Evolutionary conservation across 2,797 vertebrate species (phyloP).

Genomic region (Arnoldichthys spilopterus): DNA sequence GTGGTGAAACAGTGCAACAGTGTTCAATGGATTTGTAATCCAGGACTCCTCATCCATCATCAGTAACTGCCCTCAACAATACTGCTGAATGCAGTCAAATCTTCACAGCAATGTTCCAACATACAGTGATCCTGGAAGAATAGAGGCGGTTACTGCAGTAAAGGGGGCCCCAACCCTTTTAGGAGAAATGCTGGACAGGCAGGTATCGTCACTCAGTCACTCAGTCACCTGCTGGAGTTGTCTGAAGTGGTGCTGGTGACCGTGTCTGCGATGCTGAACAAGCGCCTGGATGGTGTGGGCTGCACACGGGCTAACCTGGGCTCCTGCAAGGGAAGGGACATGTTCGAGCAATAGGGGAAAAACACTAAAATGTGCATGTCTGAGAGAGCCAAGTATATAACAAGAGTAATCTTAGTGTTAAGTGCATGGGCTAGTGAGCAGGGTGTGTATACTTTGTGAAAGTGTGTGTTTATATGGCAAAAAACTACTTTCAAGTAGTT

Average conservation of each 20-base stretch:
- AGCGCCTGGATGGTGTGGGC: conserved; percentile 79
- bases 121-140: background rate
- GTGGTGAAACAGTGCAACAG: background rate
- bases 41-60: background rate
- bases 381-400: background rate
- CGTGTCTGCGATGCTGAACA: conserved; percentile 80
- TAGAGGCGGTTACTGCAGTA: too few species aligned
- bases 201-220: background rate
- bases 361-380: background rate
- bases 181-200: background rate
- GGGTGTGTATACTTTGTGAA: too few species aligned
- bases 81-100: background rate
- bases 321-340: conserved; percentile 71
- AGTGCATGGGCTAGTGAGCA: too few species aligned
- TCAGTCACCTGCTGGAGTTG: conserved; percentile 76
- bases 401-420: background rate
- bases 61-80: background rate
- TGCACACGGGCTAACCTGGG: conserved; percentile 82
- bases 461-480: too few species aligned
- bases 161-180: too few species aligned
- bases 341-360: background rate
- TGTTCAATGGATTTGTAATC: background rate
- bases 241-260: conserved; percentile 66
- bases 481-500: too few species aligned
- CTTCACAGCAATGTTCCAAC: background rate